Evolutionary conservation across 1,140 invertebrate genomes (phyloP).

Genomic region (Coenobita brevimanus): DNA sequence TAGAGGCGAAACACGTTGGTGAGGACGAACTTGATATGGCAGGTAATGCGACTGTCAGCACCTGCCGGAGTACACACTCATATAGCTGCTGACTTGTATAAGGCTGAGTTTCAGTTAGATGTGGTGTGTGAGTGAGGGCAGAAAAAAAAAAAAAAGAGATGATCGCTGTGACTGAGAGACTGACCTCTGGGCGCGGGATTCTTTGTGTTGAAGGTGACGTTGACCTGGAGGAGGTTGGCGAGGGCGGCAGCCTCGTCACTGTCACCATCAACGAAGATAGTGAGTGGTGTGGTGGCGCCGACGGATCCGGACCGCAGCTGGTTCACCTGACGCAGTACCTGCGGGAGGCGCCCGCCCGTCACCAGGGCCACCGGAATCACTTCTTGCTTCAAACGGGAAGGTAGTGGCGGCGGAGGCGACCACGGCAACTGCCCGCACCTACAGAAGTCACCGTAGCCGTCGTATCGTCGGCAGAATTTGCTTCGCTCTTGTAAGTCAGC

Average conservation of each 20-base stretch:
- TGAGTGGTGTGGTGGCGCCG: constrained; percentile 27
- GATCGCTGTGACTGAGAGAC: not conserved
- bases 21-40: constrained; percentile 25
- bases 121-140: no score
- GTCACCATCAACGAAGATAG: constrained; percentile 37
- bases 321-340: constrained; percentile 14
- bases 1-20: constrained; percentile 12
- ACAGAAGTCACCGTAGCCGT: constrained; percentile 54
- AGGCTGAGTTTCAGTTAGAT: no score
- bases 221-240: constrained; percentile 15
- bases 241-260: constrained; percentile 37
- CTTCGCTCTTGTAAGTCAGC: not conserved
- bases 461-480: constrained; percentile 44
- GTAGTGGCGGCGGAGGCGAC: constrained; percentile 12
- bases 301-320: constrained; percentile 13
- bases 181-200: not conserved
- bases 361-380: constrained; percentile 28
- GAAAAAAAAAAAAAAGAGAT: no score
- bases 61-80: constrained; percentile 6
- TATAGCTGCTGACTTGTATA: no score
- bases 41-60: not conserved
- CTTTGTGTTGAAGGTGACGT: not conserved
- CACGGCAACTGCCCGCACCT: constrained; percentile 13
- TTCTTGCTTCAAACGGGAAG: not conserved
- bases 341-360: constrained; percentile 4